phyloP scores from a whole-genome alignment of 2,797 vertebrate species.

The Ceryle rudis region DNA sequence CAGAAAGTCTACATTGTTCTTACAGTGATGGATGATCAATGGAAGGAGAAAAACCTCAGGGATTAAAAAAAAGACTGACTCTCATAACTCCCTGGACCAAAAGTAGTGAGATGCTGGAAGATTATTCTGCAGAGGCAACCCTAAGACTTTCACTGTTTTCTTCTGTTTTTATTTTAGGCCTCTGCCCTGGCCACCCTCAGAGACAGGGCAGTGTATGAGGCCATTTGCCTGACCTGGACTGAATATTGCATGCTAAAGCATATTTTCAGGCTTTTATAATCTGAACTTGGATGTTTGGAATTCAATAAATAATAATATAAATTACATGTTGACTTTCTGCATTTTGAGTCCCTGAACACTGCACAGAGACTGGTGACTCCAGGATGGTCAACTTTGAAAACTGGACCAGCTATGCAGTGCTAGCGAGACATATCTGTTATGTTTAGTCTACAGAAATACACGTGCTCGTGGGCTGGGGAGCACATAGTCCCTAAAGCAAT shows the following conservation, averaged over 20 bases:
- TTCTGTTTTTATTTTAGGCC: neutral
- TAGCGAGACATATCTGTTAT: neutral
- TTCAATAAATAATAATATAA: conserved; percentile 41
- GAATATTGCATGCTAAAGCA: neutral
- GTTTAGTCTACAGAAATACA: conserved; percentile 26
- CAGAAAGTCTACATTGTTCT: neutral
- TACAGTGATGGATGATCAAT: neutral
- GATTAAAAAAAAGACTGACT: neutral
- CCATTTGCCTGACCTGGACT: neutral
- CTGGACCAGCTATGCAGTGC: neutral
- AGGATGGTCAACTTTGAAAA: neutral
- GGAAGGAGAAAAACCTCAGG: neutral
- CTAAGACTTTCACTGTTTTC: rapidly evolving
- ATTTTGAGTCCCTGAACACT: neutral
- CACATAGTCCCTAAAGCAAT: neutral
- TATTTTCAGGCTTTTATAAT: conserved; percentile 10
- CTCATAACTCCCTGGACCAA: neutral
- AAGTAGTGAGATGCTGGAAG: neutral
- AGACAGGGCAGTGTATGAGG: neutral
- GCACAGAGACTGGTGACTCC: neutral
- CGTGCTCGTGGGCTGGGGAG: neutral
- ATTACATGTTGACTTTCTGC: neutral
- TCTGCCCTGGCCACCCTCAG: neutral
- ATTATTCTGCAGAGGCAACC: neutral
- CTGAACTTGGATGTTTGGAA: neutral